These are phyloP conservation scores for Aepyceros melampus DNA, from an alignment of 2,113 vertebrate genomes.

Conservation along the genomic window DNA sequence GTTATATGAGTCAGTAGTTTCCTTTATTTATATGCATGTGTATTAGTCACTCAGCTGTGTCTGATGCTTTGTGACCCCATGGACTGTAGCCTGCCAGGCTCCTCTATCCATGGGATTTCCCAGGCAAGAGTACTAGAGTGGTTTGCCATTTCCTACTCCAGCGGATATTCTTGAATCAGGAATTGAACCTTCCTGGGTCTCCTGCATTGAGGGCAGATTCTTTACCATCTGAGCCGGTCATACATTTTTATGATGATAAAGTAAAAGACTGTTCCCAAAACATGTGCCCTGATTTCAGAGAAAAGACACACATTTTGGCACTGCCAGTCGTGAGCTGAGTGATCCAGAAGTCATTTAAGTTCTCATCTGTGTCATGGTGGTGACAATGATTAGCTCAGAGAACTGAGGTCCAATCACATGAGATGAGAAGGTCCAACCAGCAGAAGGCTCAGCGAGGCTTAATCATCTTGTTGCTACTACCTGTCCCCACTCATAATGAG, in stretches of 20 bases:
- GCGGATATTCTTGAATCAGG: neutral
- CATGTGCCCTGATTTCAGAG: neutral
- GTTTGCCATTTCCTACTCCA: neutral
- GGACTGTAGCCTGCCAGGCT: neutral
- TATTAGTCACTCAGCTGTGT: neutral
- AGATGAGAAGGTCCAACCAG: neutral
- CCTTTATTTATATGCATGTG: neutral
- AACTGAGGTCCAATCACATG: neutral
- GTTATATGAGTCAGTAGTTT: neutral
- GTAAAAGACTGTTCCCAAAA: neutral
- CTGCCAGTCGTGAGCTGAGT: neutral
- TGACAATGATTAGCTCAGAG: neutral
- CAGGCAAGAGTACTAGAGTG: neutral
- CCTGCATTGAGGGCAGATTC: neutral
- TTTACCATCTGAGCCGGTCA: neutral
- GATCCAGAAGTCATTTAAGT: neutral
- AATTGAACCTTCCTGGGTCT: neutral
- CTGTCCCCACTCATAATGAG: neutral
- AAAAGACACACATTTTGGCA: neutral
- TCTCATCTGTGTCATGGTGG: neutral
- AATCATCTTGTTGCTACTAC: neutral
- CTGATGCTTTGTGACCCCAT: neutral
- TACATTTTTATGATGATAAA: neutral
- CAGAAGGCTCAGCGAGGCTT: neutral
- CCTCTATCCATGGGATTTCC: neutral